A percentile compares a stretch with the other conserved stretches of the same genome.
Evolutionary conservation across 2,888 invertebrate genomes (phyloP).

Genomic region (Andrena flavipes): DNA sequence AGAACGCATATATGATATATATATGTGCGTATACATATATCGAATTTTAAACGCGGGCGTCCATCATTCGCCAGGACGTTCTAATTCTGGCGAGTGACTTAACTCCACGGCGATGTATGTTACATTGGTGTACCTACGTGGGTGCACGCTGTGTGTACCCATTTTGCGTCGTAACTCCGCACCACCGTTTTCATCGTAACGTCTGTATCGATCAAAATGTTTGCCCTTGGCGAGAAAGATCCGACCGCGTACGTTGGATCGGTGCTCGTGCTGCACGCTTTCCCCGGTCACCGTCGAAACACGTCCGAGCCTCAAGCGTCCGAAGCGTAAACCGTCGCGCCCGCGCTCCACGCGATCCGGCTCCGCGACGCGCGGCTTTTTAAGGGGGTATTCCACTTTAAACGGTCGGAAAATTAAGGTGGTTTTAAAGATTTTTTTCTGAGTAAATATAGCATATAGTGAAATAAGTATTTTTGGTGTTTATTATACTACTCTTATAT

Average conservation of each 20-base stretch:
- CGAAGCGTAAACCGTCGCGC: too few relatives aligned
- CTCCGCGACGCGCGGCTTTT: too few relatives aligned
- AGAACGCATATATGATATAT: not conserved
- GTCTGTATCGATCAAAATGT: slow-evolving; percentile 61
- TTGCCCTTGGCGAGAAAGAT: slow-evolving; percentile 62
- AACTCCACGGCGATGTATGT: slow-evolving; percentile 66
- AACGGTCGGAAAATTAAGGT: too few relatives aligned
- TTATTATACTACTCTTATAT: too few relatives aligned
- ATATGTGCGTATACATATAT: not conserved
- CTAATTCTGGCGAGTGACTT: slow-evolving; percentile 81
- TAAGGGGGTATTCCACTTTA: too few relatives aligned
- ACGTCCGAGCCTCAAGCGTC: not conserved
- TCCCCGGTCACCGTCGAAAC: slow-evolving; percentile 3
- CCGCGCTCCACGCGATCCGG: too few relatives aligned
- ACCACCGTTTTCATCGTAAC: slow-evolving; percentile 34
- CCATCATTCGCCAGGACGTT: slow-evolving; percentile 68
- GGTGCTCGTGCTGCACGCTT: not conserved
- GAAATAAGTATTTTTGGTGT: too few relatives aligned
- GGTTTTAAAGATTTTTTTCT: too few relatives aligned
- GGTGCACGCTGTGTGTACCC: slow-evolving; percentile 56
- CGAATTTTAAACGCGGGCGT: slow-evolving; percentile 54
- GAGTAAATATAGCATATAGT: too few relatives aligned
- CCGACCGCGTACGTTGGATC: slow-evolving; percentile 20
- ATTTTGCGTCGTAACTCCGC: slow-evolving; percentile 57
- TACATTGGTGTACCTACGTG: slow-evolving; percentile 48